These are phyloP conservation scores for Amblyjoppa proteus DNA, from an alignment of 2,888 invertebrate genomes.

Conservation along the genomic window DNA sequence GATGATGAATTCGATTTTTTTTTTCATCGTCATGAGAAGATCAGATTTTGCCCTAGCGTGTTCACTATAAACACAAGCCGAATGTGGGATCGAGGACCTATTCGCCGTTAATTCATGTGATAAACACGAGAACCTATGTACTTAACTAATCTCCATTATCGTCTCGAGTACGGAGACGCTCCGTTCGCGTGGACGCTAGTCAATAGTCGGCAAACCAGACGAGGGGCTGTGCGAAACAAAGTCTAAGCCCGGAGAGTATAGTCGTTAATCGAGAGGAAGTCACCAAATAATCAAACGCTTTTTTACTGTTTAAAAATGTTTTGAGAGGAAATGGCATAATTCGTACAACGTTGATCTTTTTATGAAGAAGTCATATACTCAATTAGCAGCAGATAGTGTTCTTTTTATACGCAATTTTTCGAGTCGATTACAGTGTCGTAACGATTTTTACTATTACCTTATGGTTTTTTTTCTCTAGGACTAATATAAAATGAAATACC, in stretches of 20 bases:
- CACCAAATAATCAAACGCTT: conserved; percentile 58
- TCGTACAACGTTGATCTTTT: conserved; percentile 37
- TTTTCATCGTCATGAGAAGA: neutral
- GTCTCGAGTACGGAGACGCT: conserved; percentile 46
- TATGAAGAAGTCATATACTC: conserved; percentile 35
- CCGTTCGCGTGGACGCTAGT: conserved; percentile 65
- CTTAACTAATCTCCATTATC: conserved; percentile 75
- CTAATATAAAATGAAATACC: conserved; percentile 20
- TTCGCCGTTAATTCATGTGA: conserved; percentile 76
- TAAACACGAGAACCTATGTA: conserved; percentile 79
- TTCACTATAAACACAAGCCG: conserved; percentile 23
- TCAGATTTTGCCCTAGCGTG: conserved; percentile 11
- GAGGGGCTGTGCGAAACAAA: conserved; percentile 58
- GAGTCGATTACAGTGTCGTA: conserved; percentile 16
- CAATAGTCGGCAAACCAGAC: conserved; percentile 59
- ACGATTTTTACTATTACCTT: conserved; percentile 33
- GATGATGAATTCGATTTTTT: neutral
- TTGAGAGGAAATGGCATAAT: conserved; percentile 21
- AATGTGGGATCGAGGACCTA: conserved; percentile 45
- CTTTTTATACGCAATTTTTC: conserved; percentile 53
- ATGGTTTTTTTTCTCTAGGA: conserved; percentile 23
- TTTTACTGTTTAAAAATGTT: conserved; percentile 21
- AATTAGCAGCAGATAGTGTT: conserved; percentile 37
- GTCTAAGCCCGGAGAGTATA: conserved; percentile 64
- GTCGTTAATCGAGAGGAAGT: conserved; percentile 58